A percentile compares a stretch with the other conserved stretches of the same genome.
phyloP scores from a whole-genome alignment of 2,888 invertebrate species.

The Meiosimyza platycephala region DNA sequence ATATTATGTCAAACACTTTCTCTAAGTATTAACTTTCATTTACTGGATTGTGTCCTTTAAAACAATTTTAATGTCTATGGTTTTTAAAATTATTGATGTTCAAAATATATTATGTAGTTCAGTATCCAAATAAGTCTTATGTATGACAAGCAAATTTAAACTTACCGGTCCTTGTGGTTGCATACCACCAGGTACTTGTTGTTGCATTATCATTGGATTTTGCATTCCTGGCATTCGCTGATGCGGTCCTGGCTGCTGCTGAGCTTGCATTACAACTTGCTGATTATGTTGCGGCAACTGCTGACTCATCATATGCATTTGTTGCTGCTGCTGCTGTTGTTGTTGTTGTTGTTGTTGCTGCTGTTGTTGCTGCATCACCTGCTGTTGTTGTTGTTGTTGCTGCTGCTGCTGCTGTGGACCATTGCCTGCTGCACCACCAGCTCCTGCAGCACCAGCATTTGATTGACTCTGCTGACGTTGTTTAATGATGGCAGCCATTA shows the following conservation, averaged over 20 bases:
- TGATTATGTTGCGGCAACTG: constrained; percentile 61
- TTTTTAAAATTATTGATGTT: background rate
- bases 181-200: constrained; percentile 53
- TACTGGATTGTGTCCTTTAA: too few relatives aligned
- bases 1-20: too few relatives aligned
- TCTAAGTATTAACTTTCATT: too few relatives aligned
- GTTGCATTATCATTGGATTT: constrained; percentile 62
- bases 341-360: constrained; percentile 55
- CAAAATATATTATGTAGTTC: background rate
- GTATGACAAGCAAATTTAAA: constrained; percentile 25
- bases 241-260: constrained; percentile 62
- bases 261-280: constrained; percentile 68
- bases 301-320: constrained; percentile 66
- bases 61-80: background rate
- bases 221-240: constrained; percentile 66
- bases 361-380: constrained; percentile 50
- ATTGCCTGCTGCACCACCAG: constrained; percentile 54
- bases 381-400: constrained; percentile 54
- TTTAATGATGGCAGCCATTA: constrained; percentile 96
- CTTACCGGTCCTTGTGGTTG: constrained; percentile 65
- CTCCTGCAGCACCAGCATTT: constrained; percentile 55
- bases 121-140: background rate
- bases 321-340: constrained; percentile 70
- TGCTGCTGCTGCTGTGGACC: constrained; percentile 58
- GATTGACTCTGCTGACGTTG: constrained; percentile 76